Percentiles rank a stretch among this genome's conserved stretches.
Conservation (phyloP, 2,797 vertebrate species). For the Sphenodon punctatus region DNA sequence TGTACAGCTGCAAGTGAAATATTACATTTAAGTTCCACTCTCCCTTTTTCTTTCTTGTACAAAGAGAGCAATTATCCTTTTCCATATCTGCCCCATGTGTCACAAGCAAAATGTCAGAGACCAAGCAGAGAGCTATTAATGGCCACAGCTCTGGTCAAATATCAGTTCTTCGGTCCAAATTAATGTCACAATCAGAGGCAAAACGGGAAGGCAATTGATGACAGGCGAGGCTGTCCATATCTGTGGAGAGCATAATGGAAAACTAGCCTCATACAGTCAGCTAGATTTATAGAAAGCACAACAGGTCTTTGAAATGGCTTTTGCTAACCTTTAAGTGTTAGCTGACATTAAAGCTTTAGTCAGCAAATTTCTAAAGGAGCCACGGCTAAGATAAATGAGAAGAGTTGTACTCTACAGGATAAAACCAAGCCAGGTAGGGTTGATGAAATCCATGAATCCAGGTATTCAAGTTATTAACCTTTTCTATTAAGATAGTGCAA, state of each 20-base stretch:
- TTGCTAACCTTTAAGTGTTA: constrained; percentile 18
- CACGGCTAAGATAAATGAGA: constrained; percentile 29
- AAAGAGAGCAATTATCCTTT: not conserved
- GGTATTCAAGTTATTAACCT: constrained; percentile 9
- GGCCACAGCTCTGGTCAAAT: not conserved
- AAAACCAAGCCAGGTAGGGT: not conserved
- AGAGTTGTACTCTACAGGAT: not conserved
- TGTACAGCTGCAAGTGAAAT: rapidly evolving
- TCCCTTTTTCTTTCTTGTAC: not conserved
- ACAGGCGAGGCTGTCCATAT: not conserved
- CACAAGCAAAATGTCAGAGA: not conserved
- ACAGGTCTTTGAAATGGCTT: not conserved
- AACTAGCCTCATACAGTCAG: not conserved
- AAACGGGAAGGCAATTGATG: not conserved
- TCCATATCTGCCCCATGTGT: rapidly evolving
- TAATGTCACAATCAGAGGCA: not conserved
- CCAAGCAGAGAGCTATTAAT: not conserved
- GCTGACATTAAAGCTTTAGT: constrained; percentile 1
- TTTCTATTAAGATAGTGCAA: constrained; percentile 14
- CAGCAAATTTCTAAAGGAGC: constrained; percentile 37
- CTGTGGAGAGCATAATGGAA: not conserved
- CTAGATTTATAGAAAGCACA: not conserved
- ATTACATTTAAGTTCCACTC: not conserved
- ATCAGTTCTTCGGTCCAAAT: not conserved
- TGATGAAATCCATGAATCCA: constrained; percentile 1